Conservation (phyloP, 2,888 invertebrate species). For the Piscicola geometra region DNA sequence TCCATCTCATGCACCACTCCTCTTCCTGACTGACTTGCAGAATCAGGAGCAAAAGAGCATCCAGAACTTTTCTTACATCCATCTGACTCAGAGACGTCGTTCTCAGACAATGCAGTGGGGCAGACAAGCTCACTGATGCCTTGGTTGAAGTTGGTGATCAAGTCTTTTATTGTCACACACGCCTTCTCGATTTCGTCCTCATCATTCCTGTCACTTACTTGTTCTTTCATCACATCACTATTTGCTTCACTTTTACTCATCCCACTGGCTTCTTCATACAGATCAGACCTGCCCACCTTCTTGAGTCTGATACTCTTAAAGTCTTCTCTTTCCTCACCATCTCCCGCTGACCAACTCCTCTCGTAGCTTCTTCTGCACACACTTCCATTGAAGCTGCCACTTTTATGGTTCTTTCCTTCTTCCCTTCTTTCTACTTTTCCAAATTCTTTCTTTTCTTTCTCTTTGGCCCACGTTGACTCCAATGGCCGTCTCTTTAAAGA, state of each 20-base stretch:
- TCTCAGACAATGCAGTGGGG: neutral
- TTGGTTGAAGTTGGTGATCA: neutral
- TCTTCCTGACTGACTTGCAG: too few relatives aligned
- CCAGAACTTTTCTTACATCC: too few relatives aligned
- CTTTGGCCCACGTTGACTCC: neutral
- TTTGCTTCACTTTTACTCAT: neutral
- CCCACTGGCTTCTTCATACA: conserved; percentile 10
- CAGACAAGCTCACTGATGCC: neutral
- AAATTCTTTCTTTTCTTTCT: too few relatives aligned
- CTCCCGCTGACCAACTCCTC: too few relatives aligned
- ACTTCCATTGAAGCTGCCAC: too few relatives aligned
- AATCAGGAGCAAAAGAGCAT: too few relatives aligned
- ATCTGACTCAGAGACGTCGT: too few relatives aligned
- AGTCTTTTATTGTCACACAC: neutral
- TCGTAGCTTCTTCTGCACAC: too few relatives aligned
- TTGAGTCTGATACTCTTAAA: conserved; percentile 27
- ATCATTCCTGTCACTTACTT: neutral
- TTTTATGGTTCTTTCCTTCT: too few relatives aligned
- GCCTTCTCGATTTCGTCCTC: neutral
- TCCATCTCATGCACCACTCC: too few relatives aligned
- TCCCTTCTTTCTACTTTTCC: too few relatives aligned
- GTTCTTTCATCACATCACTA: neutral
- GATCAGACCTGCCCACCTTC: conserved; percentile 25
- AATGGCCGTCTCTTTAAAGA: neutral
- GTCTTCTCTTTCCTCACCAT: neutral